Percentiles rank a stretch among this genome's conserved stretches.
These are phyloP conservation scores for Clarias pachynema DNA, from an alignment of 2,797 vertebrate species.

Conservation along the genomic window DNA sequence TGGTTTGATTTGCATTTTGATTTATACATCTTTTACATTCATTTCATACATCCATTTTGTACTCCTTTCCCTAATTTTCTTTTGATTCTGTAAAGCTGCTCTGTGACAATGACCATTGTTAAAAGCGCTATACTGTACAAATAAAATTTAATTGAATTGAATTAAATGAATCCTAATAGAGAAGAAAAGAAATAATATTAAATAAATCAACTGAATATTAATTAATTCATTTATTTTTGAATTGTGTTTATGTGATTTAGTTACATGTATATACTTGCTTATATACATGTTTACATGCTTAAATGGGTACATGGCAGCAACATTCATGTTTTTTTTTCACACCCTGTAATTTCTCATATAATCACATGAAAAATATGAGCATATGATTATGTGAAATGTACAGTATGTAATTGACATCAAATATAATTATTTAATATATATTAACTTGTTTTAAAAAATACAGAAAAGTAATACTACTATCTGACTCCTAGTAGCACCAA, in stretches of 20 bases:
- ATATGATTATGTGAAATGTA: not conserved
- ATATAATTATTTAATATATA: not conserved
- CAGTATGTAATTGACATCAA: not conserved
- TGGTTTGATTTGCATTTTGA: no score
- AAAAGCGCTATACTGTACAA: no score
- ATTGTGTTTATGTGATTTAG: not conserved
- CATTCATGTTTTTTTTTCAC: not conserved
- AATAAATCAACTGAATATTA: not conserved
- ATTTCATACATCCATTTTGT: no score
- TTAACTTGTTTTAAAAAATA: not conserved
- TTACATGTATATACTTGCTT: not conserved
- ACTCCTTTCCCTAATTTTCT: no score
- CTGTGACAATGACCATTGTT: no score
- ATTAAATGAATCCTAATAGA: not conserved
- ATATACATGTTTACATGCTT: not conserved
- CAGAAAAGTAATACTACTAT: no score
- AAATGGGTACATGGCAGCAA: not conserved
- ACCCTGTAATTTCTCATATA: not conserved
- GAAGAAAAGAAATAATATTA: not conserved
- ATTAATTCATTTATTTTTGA: not conserved
- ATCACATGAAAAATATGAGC: not conserved
- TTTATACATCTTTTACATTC: no score
- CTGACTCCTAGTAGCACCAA: constrained; percentile 6
- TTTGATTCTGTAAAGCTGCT: no score
- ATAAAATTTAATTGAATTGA: not conserved